phyloP scores from a whole-genome alignment of 2,113 vertebrate species.

The Pluvianellus socialis region DNA sequence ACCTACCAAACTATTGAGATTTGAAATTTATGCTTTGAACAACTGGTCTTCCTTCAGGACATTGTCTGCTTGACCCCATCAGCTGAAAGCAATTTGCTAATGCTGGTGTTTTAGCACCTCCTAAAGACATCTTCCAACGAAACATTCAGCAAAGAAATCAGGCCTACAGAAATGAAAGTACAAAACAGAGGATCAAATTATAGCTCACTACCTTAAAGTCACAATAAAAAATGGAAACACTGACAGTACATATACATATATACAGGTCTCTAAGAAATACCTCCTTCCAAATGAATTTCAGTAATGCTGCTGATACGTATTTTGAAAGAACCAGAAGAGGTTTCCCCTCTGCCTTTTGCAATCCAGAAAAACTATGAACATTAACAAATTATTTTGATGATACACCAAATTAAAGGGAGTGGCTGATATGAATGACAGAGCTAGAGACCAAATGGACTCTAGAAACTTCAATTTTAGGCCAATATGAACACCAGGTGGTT shows the following conservation, averaged over 20 bases:
- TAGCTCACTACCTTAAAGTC: neutral
- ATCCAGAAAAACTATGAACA: neutral
- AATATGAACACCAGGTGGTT: neutral
- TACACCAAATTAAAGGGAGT: neutral
- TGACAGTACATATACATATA: rapidly evolving
- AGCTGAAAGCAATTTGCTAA: neutral
- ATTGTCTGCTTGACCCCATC: neutral
- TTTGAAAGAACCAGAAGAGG: neutral
- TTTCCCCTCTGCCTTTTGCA: neutral
- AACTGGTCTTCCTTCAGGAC: neutral
- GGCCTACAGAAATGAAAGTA: neutral
- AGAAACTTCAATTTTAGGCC: neutral
- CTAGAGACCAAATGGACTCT: neutral
- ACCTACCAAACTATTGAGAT: neutral
- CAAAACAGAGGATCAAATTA: neutral
- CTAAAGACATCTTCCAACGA: neutral
- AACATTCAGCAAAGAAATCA: neutral
- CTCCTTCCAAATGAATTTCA: neutral
- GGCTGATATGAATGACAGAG: neutral
- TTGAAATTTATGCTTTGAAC: neutral
- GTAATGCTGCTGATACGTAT: neutral
- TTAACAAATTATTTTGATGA: neutral
- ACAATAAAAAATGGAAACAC: neutral
- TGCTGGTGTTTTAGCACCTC: neutral
- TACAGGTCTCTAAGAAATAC: neutral